Evolutionary conservation across 2,113 vertebrate genomes (phyloP).

Genomic region (Odobenus rosmarus): DNA sequence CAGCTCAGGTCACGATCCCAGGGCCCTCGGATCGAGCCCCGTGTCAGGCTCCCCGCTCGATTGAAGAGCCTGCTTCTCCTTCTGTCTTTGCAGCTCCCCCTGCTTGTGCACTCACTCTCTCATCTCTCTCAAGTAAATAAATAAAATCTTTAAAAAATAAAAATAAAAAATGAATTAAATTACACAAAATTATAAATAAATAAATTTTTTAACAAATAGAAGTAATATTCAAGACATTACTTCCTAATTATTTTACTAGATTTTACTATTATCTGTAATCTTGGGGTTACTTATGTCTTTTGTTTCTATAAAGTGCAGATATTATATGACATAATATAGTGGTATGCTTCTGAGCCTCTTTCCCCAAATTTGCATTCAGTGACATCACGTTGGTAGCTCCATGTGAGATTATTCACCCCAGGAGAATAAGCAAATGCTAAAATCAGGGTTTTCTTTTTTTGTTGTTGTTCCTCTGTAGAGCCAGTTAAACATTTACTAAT

Average conservation of each 20-base stretch:
- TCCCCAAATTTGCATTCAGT: not conserved
- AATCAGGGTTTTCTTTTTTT: not conserved
- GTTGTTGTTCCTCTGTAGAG: not conserved
- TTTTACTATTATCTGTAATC: not conserved
- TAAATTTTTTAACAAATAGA: not conserved
- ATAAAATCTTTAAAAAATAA: not conserved
- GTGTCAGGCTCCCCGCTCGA: not conserved
- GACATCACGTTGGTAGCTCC: not conserved
- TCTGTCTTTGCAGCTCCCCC: not conserved
- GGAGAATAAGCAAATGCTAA: not conserved
- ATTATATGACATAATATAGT: not conserved
- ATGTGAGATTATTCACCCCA: not conserved
- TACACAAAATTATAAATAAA: not conserved
- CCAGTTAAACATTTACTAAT: not conserved
- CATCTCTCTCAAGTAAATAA: not conserved
- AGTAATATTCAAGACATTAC: not conserved
- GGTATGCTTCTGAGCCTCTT: not conserved
- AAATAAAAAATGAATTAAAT: not conserved
- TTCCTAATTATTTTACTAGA: not conserved
- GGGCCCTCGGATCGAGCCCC: too few relatives aligned
- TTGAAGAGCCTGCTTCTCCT: not conserved
- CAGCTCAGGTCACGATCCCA: not conserved
- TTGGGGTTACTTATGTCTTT: not conserved
- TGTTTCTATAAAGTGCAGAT: not conserved
- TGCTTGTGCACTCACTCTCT: not conserved